phyloP scores from a whole-genome alignment of 2,888 invertebrate genomes.

The Slavum lentiscoides region DNA sequence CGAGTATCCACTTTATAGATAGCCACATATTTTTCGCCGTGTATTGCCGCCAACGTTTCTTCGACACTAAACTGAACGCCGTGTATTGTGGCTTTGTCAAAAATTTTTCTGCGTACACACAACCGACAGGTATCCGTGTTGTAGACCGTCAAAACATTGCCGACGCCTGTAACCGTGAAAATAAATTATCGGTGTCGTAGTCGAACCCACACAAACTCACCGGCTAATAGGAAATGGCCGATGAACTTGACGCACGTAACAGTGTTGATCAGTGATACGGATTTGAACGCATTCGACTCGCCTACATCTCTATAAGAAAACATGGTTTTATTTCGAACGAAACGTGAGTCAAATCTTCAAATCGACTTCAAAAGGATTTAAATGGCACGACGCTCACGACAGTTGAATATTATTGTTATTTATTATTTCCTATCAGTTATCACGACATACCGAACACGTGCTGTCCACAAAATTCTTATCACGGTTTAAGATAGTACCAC shows the following conservation, averaged over 20 bases:
- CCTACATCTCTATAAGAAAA: background rate
- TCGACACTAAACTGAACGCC: constrained; percentile 62
- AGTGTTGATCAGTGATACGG: constrained; percentile 27
- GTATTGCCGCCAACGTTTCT: constrained; percentile 61
- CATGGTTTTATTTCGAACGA: too few species aligned
- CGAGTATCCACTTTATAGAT: constrained; percentile 53
- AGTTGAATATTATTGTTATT: too few species aligned
- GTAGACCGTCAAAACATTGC: constrained; percentile 62
- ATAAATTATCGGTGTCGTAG: background rate
- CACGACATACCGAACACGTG: too few species aligned
- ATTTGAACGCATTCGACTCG: constrained; percentile 18
- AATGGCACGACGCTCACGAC: too few species aligned
- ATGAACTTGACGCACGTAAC: constrained; percentile 64
- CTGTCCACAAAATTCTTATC: too few species aligned
- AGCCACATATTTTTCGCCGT: constrained; percentile 66
- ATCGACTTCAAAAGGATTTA: too few species aligned
- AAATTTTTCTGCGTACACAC: constrained; percentile 58
- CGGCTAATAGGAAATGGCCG: constrained; percentile 62
- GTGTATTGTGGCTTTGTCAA: constrained; percentile 66
- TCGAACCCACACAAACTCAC: constrained; percentile 58
- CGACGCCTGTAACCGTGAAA: constrained; percentile 63
- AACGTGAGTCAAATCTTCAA: too few species aligned
- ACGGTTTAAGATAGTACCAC: too few species aligned
- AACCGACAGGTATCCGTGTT: constrained; percentile 56
- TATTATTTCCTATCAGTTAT: too few species aligned